These are phyloP conservation scores for Lucinisca nassula DNA, from an alignment of 2,888 invertebrate genomes.

Conservation along the genomic window DNA sequence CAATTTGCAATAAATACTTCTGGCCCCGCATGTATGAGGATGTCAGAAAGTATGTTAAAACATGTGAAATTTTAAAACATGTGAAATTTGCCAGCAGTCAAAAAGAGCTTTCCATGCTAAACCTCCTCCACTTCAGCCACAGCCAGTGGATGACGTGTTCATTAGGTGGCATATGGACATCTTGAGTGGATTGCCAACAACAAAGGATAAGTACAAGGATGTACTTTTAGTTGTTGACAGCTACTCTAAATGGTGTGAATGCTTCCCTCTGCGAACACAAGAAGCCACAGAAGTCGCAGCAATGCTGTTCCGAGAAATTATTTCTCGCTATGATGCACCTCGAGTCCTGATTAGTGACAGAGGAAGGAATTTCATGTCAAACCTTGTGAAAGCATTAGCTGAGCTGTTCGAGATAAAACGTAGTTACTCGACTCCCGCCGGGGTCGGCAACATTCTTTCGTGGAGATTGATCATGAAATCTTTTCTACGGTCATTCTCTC, in stretches of 20 bases:
- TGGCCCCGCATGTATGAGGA: slow-evolving; percentile 71
- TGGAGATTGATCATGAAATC: no score
- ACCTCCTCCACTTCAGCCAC: slow-evolving; percentile 58
- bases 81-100: slow-evolving; percentile 51
- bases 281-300: no score
- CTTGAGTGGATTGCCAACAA: slow-evolving; percentile 42
- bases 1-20: slow-evolving; percentile 52
- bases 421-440: no score
- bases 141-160: slow-evolving; percentile 33
- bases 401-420: slow-evolving; percentile 46
- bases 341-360: slow-evolving; percentile 39
- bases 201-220: slow-evolving; percentile 56
- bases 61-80: no score
- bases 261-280: no score
- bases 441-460: no score
- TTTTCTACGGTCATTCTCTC: no score
- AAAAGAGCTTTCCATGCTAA: slow-evolving; percentile 38
- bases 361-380: slow-evolving; percentile 49
- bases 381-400: slow-evolving; percentile 48
- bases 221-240: slow-evolving; percentile 62
- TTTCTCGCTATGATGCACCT: slow-evolving; percentile 41
- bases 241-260: slow-evolving; percentile 64
- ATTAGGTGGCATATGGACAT: slow-evolving; percentile 61
- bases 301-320: slow-evolving; percentile 43
- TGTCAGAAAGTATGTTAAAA: slow-evolving; percentile 38